Evolutionary conservation across 2,888 invertebrate species (phyloP).

Genomic region (Carabus problematicus): DNA sequence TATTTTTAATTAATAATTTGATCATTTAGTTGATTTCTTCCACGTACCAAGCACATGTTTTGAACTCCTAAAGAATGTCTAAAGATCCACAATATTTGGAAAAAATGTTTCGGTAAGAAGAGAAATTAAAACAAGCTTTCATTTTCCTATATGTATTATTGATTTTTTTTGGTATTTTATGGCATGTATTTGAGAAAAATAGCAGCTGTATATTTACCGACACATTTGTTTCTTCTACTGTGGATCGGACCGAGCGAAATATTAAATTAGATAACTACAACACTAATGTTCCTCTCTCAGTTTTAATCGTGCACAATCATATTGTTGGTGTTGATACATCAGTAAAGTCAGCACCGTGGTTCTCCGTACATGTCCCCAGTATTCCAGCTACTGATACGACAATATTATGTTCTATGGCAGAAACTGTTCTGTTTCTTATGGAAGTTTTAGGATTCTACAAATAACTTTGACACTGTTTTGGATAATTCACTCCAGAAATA

Average conservation of each 20-base stretch:
- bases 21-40: not conserved
- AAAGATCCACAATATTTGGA: constrained; percentile 22
- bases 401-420: not conserved
- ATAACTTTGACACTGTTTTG: not conserved
- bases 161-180: not conserved
- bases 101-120: constrained; percentile 23
- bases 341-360: constrained; percentile 2
- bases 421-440: constrained; percentile 11
- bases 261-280: constrained; percentile 36
- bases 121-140: not conserved
- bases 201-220: not conserved
- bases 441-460: constrained; percentile 11
- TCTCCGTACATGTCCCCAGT: not conserved
- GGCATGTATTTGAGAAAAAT: constrained; percentile 6
- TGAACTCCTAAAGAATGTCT: constrained; percentile 26
- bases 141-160: too few relatives aligned
- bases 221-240: constrained; percentile 26
- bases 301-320: constrained; percentile 24
- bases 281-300: constrained; percentile 33
- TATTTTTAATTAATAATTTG: not conserved
- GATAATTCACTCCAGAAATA: too few relatives aligned
- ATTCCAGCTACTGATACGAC: not conserved
- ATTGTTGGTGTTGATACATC: constrained; percentile 31
- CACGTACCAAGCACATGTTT: constrained; percentile 20
- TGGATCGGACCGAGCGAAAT: constrained; percentile 31